Conservation (phyloP, 2,113 vertebrate species). For the Turnix velox region DNA sequence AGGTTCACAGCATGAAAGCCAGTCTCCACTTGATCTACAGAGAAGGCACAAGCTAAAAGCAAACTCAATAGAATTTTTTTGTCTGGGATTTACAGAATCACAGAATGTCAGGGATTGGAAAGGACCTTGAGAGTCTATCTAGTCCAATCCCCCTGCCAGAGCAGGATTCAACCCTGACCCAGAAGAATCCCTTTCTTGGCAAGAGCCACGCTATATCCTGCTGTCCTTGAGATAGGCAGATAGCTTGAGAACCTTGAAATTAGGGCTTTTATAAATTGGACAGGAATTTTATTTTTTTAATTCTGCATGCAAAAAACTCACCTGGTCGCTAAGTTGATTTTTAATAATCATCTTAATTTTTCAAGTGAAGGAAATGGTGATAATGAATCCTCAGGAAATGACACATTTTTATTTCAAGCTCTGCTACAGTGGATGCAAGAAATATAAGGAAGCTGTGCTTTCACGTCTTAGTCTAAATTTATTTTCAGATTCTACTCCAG, state of each 20-base stretch:
- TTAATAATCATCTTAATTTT: not conserved
- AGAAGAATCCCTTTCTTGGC: not conserved
- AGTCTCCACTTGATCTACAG: not conserved
- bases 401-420: not conserved
- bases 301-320: not conserved
- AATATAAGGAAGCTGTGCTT: not conserved
- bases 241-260: not conserved
- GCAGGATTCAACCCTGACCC: not conserved
- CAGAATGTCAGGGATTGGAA: too few relatives aligned
- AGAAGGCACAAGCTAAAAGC: not conserved
- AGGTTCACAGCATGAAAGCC: not conserved
- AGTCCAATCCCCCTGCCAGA: too few relatives aligned
- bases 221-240: not conserved
- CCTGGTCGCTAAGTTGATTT: not conserved
- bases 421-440: not conserved
- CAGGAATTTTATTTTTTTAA: not conserved
- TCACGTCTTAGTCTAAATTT: not conserved
- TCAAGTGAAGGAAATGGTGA: not conserved
- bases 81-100: not conserved
- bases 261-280: not conserved
- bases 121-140: too few relatives aligned
- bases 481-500: not conserved
- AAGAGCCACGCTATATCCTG: not conserved
- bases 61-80: not conserved
- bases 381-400: not conserved